phyloP scores from a whole-genome alignment of 2,797 vertebrate species.

The Tamandua tetradactyla region DNA sequence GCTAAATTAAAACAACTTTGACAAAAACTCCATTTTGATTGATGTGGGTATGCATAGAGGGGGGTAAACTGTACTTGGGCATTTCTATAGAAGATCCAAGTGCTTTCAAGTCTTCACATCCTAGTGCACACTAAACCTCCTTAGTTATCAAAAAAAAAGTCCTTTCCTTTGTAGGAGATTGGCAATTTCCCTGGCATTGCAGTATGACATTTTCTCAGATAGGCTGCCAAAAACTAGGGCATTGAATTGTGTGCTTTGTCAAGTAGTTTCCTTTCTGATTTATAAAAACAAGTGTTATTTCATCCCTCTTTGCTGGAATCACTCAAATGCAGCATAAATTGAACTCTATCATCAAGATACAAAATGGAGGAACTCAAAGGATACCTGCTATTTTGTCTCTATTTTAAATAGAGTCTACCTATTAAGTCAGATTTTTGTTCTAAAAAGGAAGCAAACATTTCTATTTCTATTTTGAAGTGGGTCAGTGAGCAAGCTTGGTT shows the following conservation, averaged over 20 bases:
- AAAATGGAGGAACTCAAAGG: constrained; percentile 48
- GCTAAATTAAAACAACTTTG: constrained; percentile 56
- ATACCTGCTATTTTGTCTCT: not conserved
- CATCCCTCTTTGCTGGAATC: constrained; percentile 35
- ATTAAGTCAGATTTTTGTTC: constrained; percentile 15
- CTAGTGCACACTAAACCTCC: constrained; percentile 22
- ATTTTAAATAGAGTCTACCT: not conserved
- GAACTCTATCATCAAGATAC: constrained; percentile 29
- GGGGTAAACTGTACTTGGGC: not conserved
- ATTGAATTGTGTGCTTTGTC: constrained; percentile 51
- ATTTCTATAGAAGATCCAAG: constrained; percentile 44
- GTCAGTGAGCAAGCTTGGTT: not conserved
- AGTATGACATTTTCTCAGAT: constrained; percentile 67
- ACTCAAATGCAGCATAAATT: constrained; percentile 43
- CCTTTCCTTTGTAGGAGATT: constrained; percentile 61
- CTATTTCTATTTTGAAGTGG: not conserved
- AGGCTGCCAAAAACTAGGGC: constrained; percentile 67
- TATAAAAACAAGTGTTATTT: constrained; percentile 59
- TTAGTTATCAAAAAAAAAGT: not conserved
- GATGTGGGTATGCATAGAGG: not conserved
- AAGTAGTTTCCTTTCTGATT: constrained; percentile 64
- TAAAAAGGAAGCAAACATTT: not conserved
- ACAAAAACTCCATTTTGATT: constrained; percentile 23
- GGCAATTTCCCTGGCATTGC: constrained; percentile 62
- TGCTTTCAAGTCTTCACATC: constrained; percentile 62